Percentiles rank a stretch among this genome's conserved stretches.
phyloP scores from a whole-genome alignment of 1,140 invertebrate genomes.

The Hermatobates lingyangjiaoensis region DNA sequence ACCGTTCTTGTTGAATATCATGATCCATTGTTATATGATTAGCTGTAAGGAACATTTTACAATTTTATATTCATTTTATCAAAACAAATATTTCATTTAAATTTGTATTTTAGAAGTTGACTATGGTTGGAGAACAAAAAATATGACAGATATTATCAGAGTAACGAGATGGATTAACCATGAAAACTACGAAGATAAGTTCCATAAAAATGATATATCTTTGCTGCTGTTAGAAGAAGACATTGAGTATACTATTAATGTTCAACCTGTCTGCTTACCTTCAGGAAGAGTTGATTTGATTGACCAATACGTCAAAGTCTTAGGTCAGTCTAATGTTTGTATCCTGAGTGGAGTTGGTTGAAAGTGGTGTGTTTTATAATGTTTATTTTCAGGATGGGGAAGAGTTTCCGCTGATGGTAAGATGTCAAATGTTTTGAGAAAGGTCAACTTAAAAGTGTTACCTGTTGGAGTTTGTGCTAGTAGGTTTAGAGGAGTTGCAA shows the following conservation, averaged over 20 bases:
- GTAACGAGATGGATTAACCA: background rate
- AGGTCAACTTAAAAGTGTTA: slow-evolving; percentile 35
- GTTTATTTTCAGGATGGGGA: slow-evolving; percentile 37
- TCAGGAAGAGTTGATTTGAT: slow-evolving; percentile 30
- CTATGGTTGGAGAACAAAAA: background rate
- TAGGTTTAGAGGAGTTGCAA: slow-evolving; percentile 7
- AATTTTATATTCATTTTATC: too few species aligned
- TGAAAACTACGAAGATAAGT: background rate
- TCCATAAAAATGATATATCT: background rate
- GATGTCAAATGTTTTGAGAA: slow-evolving; percentile 31
- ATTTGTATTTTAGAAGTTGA: background rate
- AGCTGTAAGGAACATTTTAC: too few species aligned
- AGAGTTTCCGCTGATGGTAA: slow-evolving; percentile 31
- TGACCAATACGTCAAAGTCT: slow-evolving; percentile 26
- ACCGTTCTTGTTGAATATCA: too few species aligned
- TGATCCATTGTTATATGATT: too few species aligned
- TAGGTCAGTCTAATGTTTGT: slow-evolving; percentile 33
- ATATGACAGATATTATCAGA: background rate
- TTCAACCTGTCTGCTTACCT: slow-evolving; percentile 45
- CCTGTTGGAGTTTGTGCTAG: slow-evolving; percentile 27
- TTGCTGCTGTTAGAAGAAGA: background rate
- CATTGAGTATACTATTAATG: slow-evolving; percentile 11
- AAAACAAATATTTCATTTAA: too few species aligned
- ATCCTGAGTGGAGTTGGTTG: too few species aligned
- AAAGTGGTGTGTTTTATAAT: too few species aligned